Percentiles rank a stretch among this genome's conserved stretches.
Conservation (phyloP, 2,797 vertebrate species). For the Nasua narica region DNA sequence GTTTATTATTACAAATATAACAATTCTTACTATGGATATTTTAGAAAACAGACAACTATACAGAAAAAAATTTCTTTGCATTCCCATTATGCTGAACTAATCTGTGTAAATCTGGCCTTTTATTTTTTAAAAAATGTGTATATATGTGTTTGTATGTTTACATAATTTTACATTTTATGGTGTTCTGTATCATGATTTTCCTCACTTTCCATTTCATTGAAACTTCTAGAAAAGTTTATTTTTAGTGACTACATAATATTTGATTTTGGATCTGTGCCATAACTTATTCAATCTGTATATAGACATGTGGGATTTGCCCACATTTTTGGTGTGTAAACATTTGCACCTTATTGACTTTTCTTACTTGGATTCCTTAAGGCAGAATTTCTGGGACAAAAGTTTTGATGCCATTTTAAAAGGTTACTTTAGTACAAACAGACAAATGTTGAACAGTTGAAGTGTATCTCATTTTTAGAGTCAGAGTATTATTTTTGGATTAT, state of each 20-base stretch:
- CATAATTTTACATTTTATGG: background rate
- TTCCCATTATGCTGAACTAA: background rate
- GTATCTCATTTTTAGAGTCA: background rate
- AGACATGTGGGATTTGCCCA: background rate
- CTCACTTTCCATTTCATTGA: background rate
- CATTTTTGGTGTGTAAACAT: background rate
- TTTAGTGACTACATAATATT: background rate
- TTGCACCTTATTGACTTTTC: background rate
- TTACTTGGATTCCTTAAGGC: background rate
- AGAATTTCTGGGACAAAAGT: background rate
- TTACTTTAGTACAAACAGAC: background rate
- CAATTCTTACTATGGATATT: background rate
- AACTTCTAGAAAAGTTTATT: background rate
- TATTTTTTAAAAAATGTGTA: background rate
- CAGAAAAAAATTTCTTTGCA: slow-evolving; percentile 8
- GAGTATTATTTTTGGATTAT: background rate
- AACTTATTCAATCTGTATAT: background rate
- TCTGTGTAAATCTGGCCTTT: background rate
- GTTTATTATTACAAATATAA: slow-evolving; percentile 12
- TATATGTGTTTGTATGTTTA: background rate
- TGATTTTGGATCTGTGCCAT: background rate
- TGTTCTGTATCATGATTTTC: background rate
- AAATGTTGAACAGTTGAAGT: background rate
- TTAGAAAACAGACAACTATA: background rate
- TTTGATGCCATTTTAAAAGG: background rate